Evolutionary conservation across 2,113 vertebrate species (phyloP).

Genomic region (Montifringilla adamsi): DNA sequence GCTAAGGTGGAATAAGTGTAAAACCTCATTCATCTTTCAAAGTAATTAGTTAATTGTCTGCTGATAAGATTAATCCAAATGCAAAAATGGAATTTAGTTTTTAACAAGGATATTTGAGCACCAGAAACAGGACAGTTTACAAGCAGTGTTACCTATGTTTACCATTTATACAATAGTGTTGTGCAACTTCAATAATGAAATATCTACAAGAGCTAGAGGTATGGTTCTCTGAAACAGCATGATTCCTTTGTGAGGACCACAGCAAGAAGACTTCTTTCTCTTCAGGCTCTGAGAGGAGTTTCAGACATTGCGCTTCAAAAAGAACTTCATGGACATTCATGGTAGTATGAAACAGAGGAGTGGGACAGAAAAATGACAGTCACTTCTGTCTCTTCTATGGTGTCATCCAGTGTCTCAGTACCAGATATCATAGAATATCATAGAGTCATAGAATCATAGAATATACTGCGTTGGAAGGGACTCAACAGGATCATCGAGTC

Average conservation of each 20-base stretch:
- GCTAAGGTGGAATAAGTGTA: not conserved
- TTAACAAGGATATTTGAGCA: not conserved
- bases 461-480: not conserved
- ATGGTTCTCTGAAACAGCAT: not conserved
- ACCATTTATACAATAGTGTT: not conserved
- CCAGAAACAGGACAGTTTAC: not conserved
- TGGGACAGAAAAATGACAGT: not conserved
- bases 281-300: not conserved
- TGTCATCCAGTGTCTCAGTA: not conserved
- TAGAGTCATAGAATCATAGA: not conserved
- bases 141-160: not conserved
- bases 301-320: not conserved
- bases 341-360: not conserved
- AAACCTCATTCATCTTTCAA: not conserved
- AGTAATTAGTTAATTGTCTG: not conserved
- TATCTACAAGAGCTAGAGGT: not conserved
- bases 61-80: not conserved
- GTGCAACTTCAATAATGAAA: not conserved
- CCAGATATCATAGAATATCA: not conserved
- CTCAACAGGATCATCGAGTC: fast-evolving
- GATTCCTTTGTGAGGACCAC: not conserved
- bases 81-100: not conserved
- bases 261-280: not conserved
- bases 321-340: not conserved
- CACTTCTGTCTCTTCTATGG: not conserved